Evolutionary conservation across 2,888 invertebrate genomes (phyloP).

Genomic region (Tenthredo livida): DNA sequence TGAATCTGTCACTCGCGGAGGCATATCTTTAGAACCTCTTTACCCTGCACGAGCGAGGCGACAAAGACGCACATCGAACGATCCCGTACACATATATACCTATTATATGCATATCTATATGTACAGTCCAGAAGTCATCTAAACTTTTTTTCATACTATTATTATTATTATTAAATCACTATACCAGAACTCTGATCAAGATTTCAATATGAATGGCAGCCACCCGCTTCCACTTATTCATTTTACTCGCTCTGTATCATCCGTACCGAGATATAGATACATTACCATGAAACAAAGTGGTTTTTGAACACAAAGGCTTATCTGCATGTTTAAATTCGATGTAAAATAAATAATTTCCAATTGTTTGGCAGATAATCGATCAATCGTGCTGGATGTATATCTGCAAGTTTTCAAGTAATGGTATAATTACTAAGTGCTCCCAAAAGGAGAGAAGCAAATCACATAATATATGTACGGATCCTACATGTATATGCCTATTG

Average conservation of each 20-base stretch:
- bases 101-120: not conserved
- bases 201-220: constrained; percentile 19
- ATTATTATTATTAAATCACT: not conserved
- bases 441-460: not conserved
- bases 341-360: not conserved
- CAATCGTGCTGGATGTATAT: not conserved
- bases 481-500: not conserved
- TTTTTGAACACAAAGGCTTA: not conserved
- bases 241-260: constrained; percentile 5
- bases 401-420: not conserved
- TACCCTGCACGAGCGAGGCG: not conserved
- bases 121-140: not conserved
- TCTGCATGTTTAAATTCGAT: not conserved
- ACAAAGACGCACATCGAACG: not conserved
- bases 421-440: not conserved
- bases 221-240: constrained; percentile 10
- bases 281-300: constrained; percentile 6
- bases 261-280: not conserved
- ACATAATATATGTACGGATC: not conserved
- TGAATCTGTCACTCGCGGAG: constrained; percentile 69
- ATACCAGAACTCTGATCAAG: constrained; percentile 15
- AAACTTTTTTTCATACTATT: constrained; percentile 16
- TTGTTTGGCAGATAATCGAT: not conserved
- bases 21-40: constrained; percentile 38
- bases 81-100: not conserved